Conservation (phyloP, 2,888 invertebrate species). For the Pandemis corylana region DNA sequence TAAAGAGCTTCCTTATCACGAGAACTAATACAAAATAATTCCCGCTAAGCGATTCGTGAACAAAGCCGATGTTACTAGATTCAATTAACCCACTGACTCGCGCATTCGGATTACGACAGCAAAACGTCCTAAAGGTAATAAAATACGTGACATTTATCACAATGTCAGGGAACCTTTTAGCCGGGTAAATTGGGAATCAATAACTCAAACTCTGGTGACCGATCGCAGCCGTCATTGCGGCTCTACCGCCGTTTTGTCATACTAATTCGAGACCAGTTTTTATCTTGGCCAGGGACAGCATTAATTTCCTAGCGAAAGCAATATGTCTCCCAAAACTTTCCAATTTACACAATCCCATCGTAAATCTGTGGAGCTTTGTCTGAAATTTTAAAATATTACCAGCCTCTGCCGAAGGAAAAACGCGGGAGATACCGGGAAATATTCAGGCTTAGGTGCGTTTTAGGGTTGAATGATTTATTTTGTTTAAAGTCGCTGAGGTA, state of each 20-base stretch:
- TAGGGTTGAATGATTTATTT: slow-evolving; percentile 67
- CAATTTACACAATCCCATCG: slow-evolving; percentile 75
- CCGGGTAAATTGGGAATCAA: slow-evolving; percentile 46
- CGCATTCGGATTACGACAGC: slow-evolving; percentile 21
- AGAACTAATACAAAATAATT: slow-evolving; percentile 1
- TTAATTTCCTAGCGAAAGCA: slow-evolving; percentile 60
- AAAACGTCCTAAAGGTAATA: slow-evolving; percentile 34
- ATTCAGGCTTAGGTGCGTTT: slow-evolving; percentile 57
- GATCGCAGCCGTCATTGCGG: slow-evolving; percentile 43
- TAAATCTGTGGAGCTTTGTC: slow-evolving; percentile 73
- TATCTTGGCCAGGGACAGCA: slow-evolving; percentile 48
- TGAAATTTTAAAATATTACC: slow-evolving; percentile 73
- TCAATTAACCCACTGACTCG: slow-evolving; percentile 26
- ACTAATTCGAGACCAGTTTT: slow-evolving; percentile 40
- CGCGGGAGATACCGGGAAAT: slow-evolving; percentile 51
- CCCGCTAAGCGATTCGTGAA: neutral
- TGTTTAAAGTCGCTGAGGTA: slow-evolving; percentile 45
- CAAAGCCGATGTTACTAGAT: neutral
- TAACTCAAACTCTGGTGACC: slow-evolving; percentile 52
- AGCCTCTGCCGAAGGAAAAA: slow-evolving; percentile 52
- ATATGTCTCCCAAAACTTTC: slow-evolving; percentile 72
- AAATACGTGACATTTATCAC: slow-evolving; percentile 39
- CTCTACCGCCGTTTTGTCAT: slow-evolving; percentile 43
- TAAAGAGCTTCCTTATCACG: neutral
- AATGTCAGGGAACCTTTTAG: slow-evolving; percentile 38